phyloP scores from a whole-genome alignment of 2,113 vertebrate species.

The Gorsachius goisagi region DNA sequence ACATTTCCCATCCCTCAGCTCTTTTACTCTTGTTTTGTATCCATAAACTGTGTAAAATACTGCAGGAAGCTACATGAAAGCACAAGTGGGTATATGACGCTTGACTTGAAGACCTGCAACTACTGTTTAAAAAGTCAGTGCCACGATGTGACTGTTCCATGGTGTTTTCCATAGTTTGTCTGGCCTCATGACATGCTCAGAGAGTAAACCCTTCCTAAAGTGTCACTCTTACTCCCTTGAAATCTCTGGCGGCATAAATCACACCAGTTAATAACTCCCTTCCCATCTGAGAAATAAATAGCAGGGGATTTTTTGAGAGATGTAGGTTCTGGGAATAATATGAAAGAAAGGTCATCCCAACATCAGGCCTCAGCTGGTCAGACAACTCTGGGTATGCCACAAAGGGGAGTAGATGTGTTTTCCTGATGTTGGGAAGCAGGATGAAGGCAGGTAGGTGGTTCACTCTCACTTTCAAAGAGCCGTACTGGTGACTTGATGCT shows the following conservation, averaged over 20 bases:
- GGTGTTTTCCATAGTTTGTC: background rate
- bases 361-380: background rate
- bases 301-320: background rate
- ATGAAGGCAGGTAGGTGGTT: background rate
- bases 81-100: background rate
- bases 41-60: background rate
- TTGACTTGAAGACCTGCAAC: background rate
- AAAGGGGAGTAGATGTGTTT: background rate
- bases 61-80: background rate
- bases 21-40: background rate
- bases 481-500: background rate
- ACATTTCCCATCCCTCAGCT: background rate
- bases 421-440: background rate
- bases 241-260: background rate
- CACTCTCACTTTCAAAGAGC: background rate
- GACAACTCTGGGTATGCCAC: rapidly evolving
- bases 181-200: background rate
- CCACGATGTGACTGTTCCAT: background rate
- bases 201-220: background rate
- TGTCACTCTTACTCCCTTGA: background rate
- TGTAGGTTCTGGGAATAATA: background rate
- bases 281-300: background rate
- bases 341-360: background rate
- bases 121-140: background rate
- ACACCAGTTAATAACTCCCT: background rate